Conservation (phyloP, 2,888 invertebrate species). For the Cephalotes varians region DNA sequence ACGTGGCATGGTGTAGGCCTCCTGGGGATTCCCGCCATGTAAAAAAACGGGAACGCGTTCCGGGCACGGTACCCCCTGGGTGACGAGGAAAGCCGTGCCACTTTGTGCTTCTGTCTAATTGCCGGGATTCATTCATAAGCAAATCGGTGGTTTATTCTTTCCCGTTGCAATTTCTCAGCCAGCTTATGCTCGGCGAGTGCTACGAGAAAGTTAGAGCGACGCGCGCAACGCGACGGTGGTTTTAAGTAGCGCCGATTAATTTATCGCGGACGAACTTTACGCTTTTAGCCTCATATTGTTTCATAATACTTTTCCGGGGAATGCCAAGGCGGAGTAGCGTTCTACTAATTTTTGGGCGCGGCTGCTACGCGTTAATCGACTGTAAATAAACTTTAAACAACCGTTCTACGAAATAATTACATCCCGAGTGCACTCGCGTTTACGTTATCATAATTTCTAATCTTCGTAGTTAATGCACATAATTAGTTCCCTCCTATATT, state of each 20-base stretch:
- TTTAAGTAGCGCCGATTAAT: slow-evolving; percentile 13
- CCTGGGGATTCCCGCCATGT: slow-evolving; percentile 86
- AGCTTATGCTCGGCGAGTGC: slow-evolving; percentile 14
- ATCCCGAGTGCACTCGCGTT: slow-evolving; percentile 8
- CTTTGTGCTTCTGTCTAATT: slow-evolving; percentile 58
- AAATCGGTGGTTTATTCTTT: slow-evolving; percentile 20
- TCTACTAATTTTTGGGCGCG: slow-evolving; percentile 47
- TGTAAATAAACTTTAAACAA: slow-evolving; percentile 40
- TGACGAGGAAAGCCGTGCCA: slow-evolving; percentile 85
- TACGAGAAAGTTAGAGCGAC: slow-evolving; percentile 32
- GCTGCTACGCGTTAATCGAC: slow-evolving; percentile 42
- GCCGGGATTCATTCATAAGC: slow-evolving; percentile 44
- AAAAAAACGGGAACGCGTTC: slow-evolving; percentile 86
- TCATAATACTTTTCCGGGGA: slow-evolving; percentile 22
- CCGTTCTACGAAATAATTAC: slow-evolving; percentile 47
- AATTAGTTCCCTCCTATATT: slow-evolving; percentile 12
- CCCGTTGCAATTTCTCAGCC: slow-evolving; percentile 11
- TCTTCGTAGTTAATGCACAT: slow-evolving; percentile 38
- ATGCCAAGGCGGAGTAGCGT: slow-evolving; percentile 15
- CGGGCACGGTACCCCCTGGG: slow-evolving; percentile 85
- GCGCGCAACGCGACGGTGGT: slow-evolving; percentile 17
- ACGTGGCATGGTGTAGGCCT: slow-evolving; percentile 85
- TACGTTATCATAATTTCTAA: slow-evolving; percentile 39
- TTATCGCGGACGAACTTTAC: slow-evolving; percentile 6
- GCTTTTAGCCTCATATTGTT: background rate